A percentile compares a stretch with the other conserved stretches of the same genome.
These are phyloP conservation scores for Euzetes globulus DNA, from an alignment of 2,888 invertebrate genomes.

Conservation along the genomic window DNA sequence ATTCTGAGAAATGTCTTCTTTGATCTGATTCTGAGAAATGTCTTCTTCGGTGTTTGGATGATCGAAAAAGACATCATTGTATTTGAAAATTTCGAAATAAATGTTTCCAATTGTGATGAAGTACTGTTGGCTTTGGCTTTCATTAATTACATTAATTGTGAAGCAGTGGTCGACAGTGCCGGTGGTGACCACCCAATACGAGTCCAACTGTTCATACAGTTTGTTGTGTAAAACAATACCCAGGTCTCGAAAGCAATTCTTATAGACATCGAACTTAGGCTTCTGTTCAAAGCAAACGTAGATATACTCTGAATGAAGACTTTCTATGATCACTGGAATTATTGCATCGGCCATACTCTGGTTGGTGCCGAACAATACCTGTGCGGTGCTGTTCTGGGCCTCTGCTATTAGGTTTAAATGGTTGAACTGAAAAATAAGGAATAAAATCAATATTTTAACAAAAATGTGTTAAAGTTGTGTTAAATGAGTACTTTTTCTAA, in stretches of 20 bases:
- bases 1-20: background rate
- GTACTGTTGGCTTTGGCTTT: background rate
- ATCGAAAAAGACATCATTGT: background rate
- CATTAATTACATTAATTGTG: background rate
- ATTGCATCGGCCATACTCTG: background rate
- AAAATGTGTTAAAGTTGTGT: no score
- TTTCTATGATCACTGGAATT: background rate
- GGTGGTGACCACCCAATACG: conserved; percentile 10
- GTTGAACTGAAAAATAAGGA: no score
- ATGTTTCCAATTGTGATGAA: conserved; percentile 19
- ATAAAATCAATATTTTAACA: no score
- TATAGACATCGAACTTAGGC: conserved; percentile 45
- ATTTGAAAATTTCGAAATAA: conserved; percentile 23
- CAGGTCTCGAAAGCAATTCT: conserved; percentile 23
- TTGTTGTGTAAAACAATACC: conserved; percentile 26
- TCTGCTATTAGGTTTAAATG: no score
- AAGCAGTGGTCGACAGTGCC: conserved; percentile 16
- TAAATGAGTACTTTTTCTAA: no score
- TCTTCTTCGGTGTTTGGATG: background rate
- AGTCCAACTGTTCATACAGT: background rate
- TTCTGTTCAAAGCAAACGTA: background rate
- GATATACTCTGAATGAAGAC: background rate
- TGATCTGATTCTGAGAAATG: background rate
- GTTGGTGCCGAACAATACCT: background rate
- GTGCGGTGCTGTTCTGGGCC: background rate